phyloP scores from a whole-genome alignment of 2,113 vertebrate species.

The Suricata suricatta region DNA sequence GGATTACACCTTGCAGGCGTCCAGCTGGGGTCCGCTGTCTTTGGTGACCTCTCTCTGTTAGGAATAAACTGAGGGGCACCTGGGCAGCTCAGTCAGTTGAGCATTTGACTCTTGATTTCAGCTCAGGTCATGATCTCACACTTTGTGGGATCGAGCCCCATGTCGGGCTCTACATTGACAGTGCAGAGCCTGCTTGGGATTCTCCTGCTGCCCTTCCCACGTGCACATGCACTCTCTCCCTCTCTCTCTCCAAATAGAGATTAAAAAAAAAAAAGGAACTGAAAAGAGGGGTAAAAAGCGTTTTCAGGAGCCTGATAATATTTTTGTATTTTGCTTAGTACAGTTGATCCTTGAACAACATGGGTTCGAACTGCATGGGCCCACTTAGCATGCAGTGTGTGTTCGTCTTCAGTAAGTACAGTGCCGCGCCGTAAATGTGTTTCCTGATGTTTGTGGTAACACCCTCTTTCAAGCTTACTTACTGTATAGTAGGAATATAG shows the following conservation, averaged over 20 bases:
- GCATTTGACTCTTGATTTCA: too few species aligned
- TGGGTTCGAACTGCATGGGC: not conserved
- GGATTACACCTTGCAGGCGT: accelerated
- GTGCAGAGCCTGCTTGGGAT: too few species aligned
- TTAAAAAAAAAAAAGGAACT: not conserved
- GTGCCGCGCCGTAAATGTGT: not conserved
- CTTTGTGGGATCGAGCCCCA: too few species aligned
- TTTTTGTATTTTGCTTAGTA: not conserved
- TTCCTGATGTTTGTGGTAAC: not conserved
- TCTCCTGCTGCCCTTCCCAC: too few species aligned
- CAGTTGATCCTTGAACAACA: not conserved
- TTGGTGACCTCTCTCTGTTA: not conserved
- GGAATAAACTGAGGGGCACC: not conserved
- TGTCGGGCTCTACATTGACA: too few species aligned
- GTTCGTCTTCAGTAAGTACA: not conserved
- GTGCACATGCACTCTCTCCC: too few species aligned
- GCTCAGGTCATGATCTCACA: too few species aligned
- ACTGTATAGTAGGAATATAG: not conserved
- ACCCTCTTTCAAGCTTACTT: too few species aligned
- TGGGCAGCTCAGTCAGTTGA: too few species aligned
- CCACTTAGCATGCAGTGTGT: not conserved
- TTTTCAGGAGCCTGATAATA: not conserved
- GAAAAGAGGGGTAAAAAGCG: not conserved
- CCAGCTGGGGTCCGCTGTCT: not conserved
- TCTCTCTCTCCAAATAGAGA: too few species aligned